Base-by-base conservation (phyloP, 1,140 invertebrate species). In the Ephestia elutella region DNA sequence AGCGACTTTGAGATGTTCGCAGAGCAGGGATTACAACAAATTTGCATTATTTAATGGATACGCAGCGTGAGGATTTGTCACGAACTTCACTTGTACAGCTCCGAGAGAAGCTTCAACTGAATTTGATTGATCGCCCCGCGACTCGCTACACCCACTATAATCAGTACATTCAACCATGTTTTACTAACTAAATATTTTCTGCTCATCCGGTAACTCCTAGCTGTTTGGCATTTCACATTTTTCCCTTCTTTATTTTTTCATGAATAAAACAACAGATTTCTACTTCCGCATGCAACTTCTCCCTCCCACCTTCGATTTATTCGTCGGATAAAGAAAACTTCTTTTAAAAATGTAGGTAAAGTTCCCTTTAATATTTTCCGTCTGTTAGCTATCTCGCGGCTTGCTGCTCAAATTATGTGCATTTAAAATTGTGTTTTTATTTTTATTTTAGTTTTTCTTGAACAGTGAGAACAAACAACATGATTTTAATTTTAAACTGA, bases 211-310 rank as follows among this genome's bases (percentile, higher is more conserved):
- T 25, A 25, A 44, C 2, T 15, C 38, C 32, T 66, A 75, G 78
- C 70, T 66, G 73, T 71, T 78, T 70, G 65, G 67, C 67, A 63
- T 76, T 68, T 72, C 73, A 75, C 79, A 83, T 83, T 82, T 79
- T 85, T 80, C 73, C 82, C 70, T 74, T 75, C 75, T 86, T 86
- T 83, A 79, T 86, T 84, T 87, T 83, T 86, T 86, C 83, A 88
- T 88, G 85, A 88, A 88, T 88, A 88, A 88, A 88, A 88, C 82
- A 88, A 83, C 83, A 86, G 83, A 86, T 82, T 78, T 80, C 78
- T 83, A 80, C 80, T 82, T 80, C 80, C 75, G 75, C 59, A 80
- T 61, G 65, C 73, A 86, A 80, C 68, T 85, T 84, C 75, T 82
- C 75, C 81, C 82, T 75, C 76, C 85, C 79, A 88, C 86, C 86